phyloP scores from a whole-genome alignment of 2,113 vertebrate genomes.

The Craseonycteris thonglongyai region DNA sequence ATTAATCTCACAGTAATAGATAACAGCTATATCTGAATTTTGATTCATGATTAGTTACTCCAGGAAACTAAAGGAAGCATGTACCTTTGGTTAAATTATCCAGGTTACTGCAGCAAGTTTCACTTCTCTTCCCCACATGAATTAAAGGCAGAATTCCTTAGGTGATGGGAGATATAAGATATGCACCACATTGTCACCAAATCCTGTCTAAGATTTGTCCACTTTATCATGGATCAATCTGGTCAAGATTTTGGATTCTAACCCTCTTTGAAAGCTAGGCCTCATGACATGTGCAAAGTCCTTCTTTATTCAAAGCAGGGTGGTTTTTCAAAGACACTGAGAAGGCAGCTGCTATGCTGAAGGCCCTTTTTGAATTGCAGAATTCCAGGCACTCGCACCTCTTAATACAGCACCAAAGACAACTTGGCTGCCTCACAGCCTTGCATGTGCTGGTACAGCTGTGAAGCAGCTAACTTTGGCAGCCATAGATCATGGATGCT shows the following conservation, averaged over 20 bases:
- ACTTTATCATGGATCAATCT: neutral
- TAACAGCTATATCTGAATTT: neutral
- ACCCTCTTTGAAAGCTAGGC: slow-evolving; percentile 47
- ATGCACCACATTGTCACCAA: neutral
- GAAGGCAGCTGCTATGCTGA: slow-evolving; percentile 76
- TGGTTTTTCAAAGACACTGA: slow-evolving; percentile 69
- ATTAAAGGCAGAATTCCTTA: neutral
- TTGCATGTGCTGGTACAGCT: slow-evolving; percentile 78
- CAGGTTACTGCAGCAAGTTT: neutral
- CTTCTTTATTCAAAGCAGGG: slow-evolving; percentile 66
- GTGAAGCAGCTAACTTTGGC: slow-evolving; percentile 79
- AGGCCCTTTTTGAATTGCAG: slow-evolving; percentile 61
- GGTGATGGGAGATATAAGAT: neutral
- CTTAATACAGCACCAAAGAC: slow-evolving; percentile 75
- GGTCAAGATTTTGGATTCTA: fast-evolving
- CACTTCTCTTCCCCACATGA: neutral
- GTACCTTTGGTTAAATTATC: neutral
- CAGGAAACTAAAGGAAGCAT: neutral
- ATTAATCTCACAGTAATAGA: neutral
- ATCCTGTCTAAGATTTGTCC: neutral
- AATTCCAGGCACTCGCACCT: slow-evolving; percentile 69
- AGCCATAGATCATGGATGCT: slow-evolving; percentile 73
- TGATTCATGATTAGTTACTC: neutral
- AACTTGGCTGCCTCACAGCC: slow-evolving; percentile 62
- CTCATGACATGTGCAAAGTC: slow-evolving; percentile 58